Evolutionary conservation across 2,113 vertebrate genomes (phyloP), one percentile per base, ranked within the genome.

Genomic region (Paramisgurnus dabryanus): DNA sequence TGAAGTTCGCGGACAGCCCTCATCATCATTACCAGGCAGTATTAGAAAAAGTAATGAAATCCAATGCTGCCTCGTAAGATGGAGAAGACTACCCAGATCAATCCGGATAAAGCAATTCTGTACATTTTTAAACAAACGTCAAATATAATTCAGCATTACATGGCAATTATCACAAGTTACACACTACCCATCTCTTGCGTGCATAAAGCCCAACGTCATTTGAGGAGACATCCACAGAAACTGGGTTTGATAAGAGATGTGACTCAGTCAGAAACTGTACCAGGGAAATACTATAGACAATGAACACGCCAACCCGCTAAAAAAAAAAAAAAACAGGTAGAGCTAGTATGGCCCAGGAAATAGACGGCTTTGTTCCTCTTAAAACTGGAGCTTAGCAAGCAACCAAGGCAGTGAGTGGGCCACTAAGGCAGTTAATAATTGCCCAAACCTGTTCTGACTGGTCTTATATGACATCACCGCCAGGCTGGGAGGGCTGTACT

Each of bases 11-110:
- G 89, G 96, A 91, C 92, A 93, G 87, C 93, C 92, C 90, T 95
- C 85, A 96, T 96, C 97, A 99, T 99, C 97, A 97, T 99, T 99
- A 99, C 97, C 97, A 99, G 97, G 97, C 97, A 99, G 97, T 99
- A 99, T 99, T 99, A 99, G 97, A 99, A 90, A 94, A 69, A 91
- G 88, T 83, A 89, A 93, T 89, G 91, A 91, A 93, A 96, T 99
- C 97, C 96, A 99, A 99, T 98, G 96, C 97, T 98, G 96, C 97
- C 97, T 96, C 94, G 97, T 98, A 99, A 99, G 97, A 98, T 98
- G 97, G 91, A 90, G 90, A 95, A 92, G 92, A 91, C 88, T 87
- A 86, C 92, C 95, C 94, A 91, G 76, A 78, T 69, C 27, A 18
- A 3, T 60, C 79, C 67, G 1, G 27, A 34, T 34, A 34, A 34